phyloP scores from a whole-genome alignment of 2,113 vertebrate genomes.

The Catharus fuscescens region DNA sequence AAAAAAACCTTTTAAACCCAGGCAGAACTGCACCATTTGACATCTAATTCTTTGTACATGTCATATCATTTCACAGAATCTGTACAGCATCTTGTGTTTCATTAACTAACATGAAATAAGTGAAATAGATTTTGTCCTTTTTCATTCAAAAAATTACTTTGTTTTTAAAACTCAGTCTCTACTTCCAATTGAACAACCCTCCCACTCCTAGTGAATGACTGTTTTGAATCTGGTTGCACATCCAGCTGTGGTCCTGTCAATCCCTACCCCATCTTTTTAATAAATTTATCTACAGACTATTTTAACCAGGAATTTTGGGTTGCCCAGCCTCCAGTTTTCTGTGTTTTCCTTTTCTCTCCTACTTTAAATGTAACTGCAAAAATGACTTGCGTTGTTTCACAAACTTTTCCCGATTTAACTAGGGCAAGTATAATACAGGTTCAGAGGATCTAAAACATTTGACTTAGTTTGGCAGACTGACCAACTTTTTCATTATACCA shows the following conservation, averaged over 20 bases:
- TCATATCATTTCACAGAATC: not conserved
- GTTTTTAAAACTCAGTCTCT: not conserved
- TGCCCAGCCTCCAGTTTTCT: not conserved
- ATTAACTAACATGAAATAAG: not conserved
- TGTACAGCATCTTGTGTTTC: not conserved
- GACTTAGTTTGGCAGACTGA: not conserved
- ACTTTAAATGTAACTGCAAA: not conserved
- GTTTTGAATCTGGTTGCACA: not conserved
- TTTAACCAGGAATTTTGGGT: not conserved
- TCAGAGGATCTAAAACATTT: not conserved
- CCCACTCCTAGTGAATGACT: not conserved
- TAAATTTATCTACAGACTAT: not conserved
- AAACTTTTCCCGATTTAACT: not conserved
- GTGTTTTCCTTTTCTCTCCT: not conserved
- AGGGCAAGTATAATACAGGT: not conserved
- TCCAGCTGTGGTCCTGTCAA: not conserved
- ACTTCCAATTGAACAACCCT: not conserved
- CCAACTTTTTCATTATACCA: not conserved
- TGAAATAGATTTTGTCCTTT: not conserved
- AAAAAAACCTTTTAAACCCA: not conserved
- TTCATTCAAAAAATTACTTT: not conserved
- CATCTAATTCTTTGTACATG: not conserved
- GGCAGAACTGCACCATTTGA: not conserved
- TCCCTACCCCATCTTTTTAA: not conserved
- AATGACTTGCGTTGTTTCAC: not conserved